phyloP scores from a whole-genome alignment of 1,140 invertebrate genomes.

The Orchesella cincta region DNA sequence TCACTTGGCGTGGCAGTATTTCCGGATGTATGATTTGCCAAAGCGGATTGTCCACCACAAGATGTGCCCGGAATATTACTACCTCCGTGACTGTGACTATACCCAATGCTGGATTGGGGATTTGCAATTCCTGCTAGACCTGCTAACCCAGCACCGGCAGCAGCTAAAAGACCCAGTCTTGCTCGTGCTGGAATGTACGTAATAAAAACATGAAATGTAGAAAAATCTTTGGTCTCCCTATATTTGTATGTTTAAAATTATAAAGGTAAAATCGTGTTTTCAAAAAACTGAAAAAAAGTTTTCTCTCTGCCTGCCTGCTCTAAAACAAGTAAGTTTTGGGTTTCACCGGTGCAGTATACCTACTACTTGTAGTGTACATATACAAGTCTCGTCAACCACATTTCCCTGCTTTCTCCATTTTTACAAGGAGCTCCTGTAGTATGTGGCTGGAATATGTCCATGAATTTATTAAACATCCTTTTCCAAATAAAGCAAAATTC shows the following conservation, averaged over 20 bases:
- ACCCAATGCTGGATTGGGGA: conserved; percentile 5
- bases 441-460: neutral
- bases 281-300: too few species aligned
- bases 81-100: neutral
- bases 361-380: too few species aligned
- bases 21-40: conserved; percentile 39
- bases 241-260: too few species aligned
- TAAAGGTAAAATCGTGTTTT: too few species aligned
- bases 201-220: neutral
- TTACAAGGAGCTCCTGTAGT: neutral
- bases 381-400: too few species aligned
- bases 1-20: conserved; percentile 38
- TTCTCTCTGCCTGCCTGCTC: too few species aligned
- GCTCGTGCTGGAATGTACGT: conserved; percentile 38
- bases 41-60: conserved; percentile 61
- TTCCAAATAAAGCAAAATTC: conserved; percentile 6
- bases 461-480: conserved; percentile 18
- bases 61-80: conserved; percentile 65
- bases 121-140: conserved; percentile 46
- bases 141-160: conserved; percentile 48
- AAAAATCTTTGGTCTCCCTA: too few species aligned
- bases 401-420: too few species aligned
- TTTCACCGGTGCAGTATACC: too few species aligned
- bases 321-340: too few species aligned
- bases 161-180: conserved; percentile 46